These are phyloP conservation scores for Fopius arisanus DNA, from an alignment of 1,140 invertebrate genomes.

Conservation along the genomic window DNA sequence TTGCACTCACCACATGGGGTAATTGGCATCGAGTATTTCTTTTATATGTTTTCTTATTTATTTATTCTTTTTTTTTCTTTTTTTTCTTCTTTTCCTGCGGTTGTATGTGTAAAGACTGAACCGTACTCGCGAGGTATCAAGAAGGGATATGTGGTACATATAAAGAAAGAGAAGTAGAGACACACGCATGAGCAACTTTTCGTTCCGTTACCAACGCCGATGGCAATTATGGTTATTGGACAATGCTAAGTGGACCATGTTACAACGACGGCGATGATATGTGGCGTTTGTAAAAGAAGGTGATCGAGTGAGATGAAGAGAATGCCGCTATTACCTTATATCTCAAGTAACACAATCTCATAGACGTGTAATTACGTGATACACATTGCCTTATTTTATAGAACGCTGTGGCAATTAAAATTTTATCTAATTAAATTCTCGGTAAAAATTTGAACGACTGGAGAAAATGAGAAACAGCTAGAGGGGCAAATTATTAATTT, in stretches of 20 bases:
- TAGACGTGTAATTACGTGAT: background rate
- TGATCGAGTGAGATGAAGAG: constrained; percentile 8
- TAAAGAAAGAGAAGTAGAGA: background rate
- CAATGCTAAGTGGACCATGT: constrained; percentile 40
- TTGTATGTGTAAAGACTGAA: background rate
- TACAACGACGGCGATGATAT: constrained; percentile 28
- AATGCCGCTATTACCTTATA: constrained; percentile 4
- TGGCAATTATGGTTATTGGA: constrained; percentile 40
- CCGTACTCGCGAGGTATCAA: background rate
- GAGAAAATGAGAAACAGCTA: background rate
- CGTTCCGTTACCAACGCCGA: constrained; percentile 29
- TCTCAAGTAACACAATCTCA: background rate
- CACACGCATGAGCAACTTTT: background rate
- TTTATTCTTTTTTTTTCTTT: too few species aligned
- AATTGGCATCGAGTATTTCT: background rate
- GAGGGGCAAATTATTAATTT: background rate
- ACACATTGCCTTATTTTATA: background rate
- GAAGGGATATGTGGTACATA: background rate
- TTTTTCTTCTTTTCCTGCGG: background rate
- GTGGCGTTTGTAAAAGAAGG: constrained; percentile 22
- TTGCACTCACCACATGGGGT: background rate
- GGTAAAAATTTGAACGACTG: background rate
- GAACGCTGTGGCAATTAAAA: constrained; percentile 12
- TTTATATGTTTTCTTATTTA: too few species aligned
- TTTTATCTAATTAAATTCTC: constrained; percentile 11